Base-by-base conservation (phyloP, 23 tunicate species). In the Styela plicata region DNA sequence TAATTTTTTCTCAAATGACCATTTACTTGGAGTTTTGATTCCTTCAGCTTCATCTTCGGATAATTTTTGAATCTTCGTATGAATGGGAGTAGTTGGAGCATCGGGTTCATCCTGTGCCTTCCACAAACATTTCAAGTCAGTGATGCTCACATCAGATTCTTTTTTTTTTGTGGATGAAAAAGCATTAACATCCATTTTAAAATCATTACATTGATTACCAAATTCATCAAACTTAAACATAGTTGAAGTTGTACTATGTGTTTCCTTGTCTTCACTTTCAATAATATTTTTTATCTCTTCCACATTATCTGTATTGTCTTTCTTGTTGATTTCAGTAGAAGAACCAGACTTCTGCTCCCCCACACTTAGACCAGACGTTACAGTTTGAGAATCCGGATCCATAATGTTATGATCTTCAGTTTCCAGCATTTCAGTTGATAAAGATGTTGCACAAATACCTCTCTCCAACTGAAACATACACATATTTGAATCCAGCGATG, bases 1-100 rank as follows among this genome's bases (percentile, higher is more conserved):
- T 2, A 90, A 37, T 65, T 90, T 90, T 35, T 77, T 84, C 18
- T 82, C 82, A 75, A 90, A 90, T 31, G 96, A 66, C 96, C 87
- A 82, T 62, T 85, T 90, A 66, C 96, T 90, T 64, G 96, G 96
- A 1, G 96, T 90, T 34, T 71, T 21, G 34, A 21, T 16, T 19
- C 34, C 36, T 21, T 34, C 24, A 3, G 36, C 37, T 30, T 34
- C 77, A 26, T 21, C 37, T 71, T 71, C 24, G 3, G 32, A 44
- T 21, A 71, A 3, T 28, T 71, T 71, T 20, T 3, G 36, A 21
- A 21, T 36, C 37, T 30, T 34, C 77, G 3, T 5, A 3, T 71
- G 26, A 2, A 3, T 27, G 3, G 77, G 7, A 26, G 24, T 71
- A 27, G 16, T 2, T 28, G 37, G 5, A 22, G 2, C 5, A 19